Conservation (phyloP, 2,113 vertebrate genomes). For the Takifugu flavidus region DNA sequence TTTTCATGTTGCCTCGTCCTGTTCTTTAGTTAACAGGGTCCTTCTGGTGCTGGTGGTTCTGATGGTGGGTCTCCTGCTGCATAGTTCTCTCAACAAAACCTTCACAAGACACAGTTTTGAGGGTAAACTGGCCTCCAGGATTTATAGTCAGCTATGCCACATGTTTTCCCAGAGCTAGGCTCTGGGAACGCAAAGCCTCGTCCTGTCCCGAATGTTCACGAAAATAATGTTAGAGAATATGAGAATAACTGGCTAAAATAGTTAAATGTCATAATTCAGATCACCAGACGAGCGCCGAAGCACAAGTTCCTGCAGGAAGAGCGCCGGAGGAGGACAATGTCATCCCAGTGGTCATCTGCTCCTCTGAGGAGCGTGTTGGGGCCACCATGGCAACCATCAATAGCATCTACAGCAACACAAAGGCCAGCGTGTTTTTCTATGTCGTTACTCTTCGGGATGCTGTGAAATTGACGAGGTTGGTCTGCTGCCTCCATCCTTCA, state of each 20-base stretch:
- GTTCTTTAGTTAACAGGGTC: conserved; percentile 78
- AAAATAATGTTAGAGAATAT: too few relatives aligned
- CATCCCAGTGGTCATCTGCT: conserved; percentile 87
- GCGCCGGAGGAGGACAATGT: conserved; percentile 63
- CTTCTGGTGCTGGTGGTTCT: conserved; percentile 85
- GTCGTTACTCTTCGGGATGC: conserved; percentile 85
- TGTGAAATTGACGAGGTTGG: conserved; percentile 80
- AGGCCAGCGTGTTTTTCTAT: conserved; percentile 86
- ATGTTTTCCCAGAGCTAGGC: too few relatives aligned
- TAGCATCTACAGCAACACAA: conserved; percentile 89
- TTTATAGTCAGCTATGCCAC: neutral
- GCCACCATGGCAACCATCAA: conserved; percentile 89
- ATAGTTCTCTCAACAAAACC: conserved; percentile 79
- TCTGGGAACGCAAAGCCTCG: too few relatives aligned
- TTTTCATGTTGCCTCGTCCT: too few relatives aligned
- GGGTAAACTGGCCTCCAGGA: conserved; percentile 59
- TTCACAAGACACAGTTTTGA: conserved; percentile 49
- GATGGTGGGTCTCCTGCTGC: conserved; percentile 82
- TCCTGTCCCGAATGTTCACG: too few relatives aligned
- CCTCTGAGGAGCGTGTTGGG: conserved; percentile 84
- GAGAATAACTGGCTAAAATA: too few relatives aligned
- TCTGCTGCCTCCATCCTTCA: neutral
- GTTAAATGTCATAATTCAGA: conserved; percentile 19
- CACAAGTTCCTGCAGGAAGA: neutral
- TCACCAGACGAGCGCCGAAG: conserved; percentile 17